A percentile compares a stretch with the other conserved stretches of the same genome.
Evolutionary conservation across 2,888 invertebrate species (phyloP).

Genomic region (Andrena bicolor): DNA sequence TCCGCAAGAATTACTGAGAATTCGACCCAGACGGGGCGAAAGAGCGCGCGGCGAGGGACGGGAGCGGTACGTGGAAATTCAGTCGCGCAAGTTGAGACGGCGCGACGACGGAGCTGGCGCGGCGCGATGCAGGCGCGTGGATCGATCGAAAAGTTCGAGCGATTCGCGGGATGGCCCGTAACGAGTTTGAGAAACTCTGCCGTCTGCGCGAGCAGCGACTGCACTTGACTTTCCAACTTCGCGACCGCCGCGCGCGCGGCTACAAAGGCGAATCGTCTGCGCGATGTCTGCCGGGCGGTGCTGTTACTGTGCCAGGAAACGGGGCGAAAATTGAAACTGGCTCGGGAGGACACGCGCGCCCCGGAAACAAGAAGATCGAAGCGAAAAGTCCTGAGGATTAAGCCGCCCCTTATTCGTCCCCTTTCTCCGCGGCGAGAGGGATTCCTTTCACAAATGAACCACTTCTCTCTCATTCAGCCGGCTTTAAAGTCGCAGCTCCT

Average conservation of each 20-base stretch:
- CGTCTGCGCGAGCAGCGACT: conserved; percentile 69
- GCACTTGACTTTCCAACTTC: conserved; percentile 76
- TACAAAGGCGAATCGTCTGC: conserved; percentile 59
- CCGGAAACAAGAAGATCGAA: conserved; percentile 7
- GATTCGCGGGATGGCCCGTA: conserved; percentile 32
- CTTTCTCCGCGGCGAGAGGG: background rate
- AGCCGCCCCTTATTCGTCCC: background rate
- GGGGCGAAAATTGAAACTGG: conserved; percentile 62
- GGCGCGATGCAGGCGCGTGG: conserved; percentile 11
- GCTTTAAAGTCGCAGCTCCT: background rate
- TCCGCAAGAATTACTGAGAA: background rate
- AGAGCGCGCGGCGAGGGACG: background rate
- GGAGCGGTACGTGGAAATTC: conserved; percentile 11
- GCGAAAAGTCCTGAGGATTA: conserved; percentile 7
- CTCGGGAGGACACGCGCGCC: conserved; percentile 1
- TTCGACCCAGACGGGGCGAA: background rate
- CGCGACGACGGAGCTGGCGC: background rate
- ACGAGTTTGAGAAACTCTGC: conserved; percentile 74
- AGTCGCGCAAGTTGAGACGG: conserved; percentile 17
- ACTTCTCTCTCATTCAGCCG: background rate
- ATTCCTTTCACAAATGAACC: background rate
- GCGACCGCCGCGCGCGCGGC: conserved; percentile 60
- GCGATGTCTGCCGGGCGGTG: conserved; percentile 51
- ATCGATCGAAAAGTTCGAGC: conserved; percentile 66
- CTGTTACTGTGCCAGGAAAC: conserved; percentile 49